Conservation (phyloP, 2,888 invertebrate genomes). For the Furcula furcula region DNA sequence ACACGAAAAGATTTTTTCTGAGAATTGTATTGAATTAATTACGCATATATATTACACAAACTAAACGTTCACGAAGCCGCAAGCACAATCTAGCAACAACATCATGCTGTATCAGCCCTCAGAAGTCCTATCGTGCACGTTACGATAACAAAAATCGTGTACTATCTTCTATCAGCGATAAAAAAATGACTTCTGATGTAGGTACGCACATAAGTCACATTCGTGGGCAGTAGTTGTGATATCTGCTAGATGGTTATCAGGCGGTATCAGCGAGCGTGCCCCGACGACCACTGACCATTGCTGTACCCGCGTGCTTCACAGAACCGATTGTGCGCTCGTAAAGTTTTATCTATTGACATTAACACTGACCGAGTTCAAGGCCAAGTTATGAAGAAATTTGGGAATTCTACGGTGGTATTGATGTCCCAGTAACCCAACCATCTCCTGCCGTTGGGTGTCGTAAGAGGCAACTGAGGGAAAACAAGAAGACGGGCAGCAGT, state of each 20-base stretch:
- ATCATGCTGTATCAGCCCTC: conserved; percentile 27
- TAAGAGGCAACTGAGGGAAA: no score
- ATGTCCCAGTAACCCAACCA: no score
- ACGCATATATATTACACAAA: no score
- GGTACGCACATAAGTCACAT: conserved; percentile 37
- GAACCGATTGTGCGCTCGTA: conserved; percentile 45
- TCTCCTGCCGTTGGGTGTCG: no score
- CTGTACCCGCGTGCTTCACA: conserved; percentile 34
- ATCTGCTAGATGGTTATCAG: conserved; percentile 64
- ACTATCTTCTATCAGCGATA: conserved; percentile 49
- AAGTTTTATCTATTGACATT: conserved; percentile 38
- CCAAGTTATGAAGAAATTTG: conserved; percentile 20
- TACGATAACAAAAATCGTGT: conserved; percentile 52
- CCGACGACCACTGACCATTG: conserved; percentile 41
- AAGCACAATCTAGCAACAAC: conserved; percentile 1
- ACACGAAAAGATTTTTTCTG: no score
- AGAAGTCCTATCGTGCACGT: conserved; percentile 33
- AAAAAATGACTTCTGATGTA: conserved; percentile 34
- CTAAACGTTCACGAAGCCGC: not conserved
- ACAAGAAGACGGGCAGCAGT: no score
- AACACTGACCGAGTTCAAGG: conserved; percentile 52
- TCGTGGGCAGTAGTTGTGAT: conserved; percentile 43
- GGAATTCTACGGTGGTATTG: no score
- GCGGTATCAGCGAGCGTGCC: conserved; percentile 61
- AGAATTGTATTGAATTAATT: no score